These are phyloP conservation scores for Eilema griseolum DNA, from an alignment of 2,888 invertebrate species.

Conservation along the genomic window DNA sequence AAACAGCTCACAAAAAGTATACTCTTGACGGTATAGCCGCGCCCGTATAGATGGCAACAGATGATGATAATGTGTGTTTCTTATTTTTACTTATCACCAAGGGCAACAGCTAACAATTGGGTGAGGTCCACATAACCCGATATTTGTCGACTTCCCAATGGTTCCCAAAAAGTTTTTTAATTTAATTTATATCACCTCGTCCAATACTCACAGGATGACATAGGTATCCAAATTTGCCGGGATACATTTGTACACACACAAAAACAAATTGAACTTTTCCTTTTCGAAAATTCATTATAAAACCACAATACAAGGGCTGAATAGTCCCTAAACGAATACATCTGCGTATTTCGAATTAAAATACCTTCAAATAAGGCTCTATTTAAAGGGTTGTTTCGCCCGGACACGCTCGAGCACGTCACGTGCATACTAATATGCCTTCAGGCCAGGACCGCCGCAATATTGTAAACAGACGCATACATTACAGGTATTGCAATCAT, in stretches of 20 bases:
- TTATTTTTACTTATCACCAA: too few species aligned
- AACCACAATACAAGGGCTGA: not conserved
- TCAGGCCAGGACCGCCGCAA: not conserved
- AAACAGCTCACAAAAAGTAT: too few species aligned
- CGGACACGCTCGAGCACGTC: conserved; percentile 16
- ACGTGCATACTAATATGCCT: conserved; percentile 26
- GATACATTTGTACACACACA: not conserved
- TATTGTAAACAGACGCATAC: conserved; percentile 19
- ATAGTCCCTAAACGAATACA: conserved; percentile 8
- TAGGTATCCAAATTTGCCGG: not conserved
- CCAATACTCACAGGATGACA: not conserved
- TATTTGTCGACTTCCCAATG: too few species aligned
- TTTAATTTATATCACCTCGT: not conserved
- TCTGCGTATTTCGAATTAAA: conserved; percentile 18
- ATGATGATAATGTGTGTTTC: too few species aligned
- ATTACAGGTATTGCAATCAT: not conserved
- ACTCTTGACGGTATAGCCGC: too few species aligned
- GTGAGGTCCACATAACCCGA: too few species aligned
- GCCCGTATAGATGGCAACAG: too few species aligned
- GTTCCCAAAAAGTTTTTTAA: too few species aligned
- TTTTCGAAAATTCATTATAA: conserved; percentile 8
- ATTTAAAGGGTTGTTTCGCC: conserved; percentile 17
- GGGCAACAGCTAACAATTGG: too few species aligned
- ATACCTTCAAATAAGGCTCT: conserved; percentile 17
- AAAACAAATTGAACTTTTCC: conserved; percentile 3